These are phyloP conservation scores for Plestiodon gilberti DNA, from an alignment of 2,113 vertebrate genomes.

Conservation along the genomic window DNA sequence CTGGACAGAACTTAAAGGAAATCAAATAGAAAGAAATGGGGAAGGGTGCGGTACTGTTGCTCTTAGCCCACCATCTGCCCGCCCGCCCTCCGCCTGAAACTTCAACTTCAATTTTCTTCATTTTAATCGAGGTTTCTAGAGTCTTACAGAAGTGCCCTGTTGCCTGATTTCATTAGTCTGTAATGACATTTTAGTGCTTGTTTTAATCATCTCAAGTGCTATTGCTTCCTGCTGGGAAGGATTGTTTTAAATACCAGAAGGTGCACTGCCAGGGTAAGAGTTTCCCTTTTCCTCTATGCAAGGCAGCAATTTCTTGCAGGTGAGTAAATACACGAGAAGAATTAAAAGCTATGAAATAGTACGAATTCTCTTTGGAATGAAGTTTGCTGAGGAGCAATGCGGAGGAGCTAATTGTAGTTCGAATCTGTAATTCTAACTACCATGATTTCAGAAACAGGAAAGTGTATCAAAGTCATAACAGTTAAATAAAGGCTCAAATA, in stretches of 20 bases:
- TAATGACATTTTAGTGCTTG: conserved; percentile 57
- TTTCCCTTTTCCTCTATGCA: conserved; percentile 45
- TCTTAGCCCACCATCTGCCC: conserved; percentile 1
- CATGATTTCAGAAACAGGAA: too few species aligned
- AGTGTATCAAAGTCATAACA: background rate
- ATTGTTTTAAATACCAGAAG: conserved; percentile 40
- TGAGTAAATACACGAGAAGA: conserved; percentile 1
- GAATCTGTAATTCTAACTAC: too few species aligned
- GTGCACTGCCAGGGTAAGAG: conserved; percentile 39
- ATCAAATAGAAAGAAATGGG: background rate
- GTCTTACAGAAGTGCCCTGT: conserved; percentile 34
- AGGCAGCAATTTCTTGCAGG: conserved; percentile 37
- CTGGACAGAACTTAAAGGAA: conserved; percentile 11
- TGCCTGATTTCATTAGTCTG: conserved; percentile 60
- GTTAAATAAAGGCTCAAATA: too few species aligned
- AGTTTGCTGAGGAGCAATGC: background rate
- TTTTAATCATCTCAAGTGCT: conserved; percentile 59
- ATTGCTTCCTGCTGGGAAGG: conserved; percentile 53
- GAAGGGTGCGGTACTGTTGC: background rate
- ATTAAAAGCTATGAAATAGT: conserved; percentile 19
- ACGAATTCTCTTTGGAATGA: background rate
- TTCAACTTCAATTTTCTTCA: conserved; percentile 53
- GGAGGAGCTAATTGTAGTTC: too few species aligned
- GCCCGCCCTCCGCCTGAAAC: background rate
- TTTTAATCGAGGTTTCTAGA: conserved; percentile 51